Evolutionary conservation across 2,888 invertebrate species (phyloP).

Genomic region (Eulithis prunata): DNA sequence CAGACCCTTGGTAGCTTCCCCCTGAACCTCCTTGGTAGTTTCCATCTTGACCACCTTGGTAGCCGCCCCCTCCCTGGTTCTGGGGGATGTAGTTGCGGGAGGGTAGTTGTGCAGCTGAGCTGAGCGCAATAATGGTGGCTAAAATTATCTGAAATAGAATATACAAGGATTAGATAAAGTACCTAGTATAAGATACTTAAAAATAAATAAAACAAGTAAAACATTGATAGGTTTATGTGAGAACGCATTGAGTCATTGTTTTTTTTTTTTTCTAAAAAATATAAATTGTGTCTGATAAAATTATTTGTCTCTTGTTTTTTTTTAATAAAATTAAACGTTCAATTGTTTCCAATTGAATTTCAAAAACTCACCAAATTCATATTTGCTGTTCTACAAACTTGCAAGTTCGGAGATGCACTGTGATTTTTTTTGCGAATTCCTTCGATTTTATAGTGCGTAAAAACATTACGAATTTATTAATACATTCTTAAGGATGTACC

Average conservation of each 20-base stretch:
- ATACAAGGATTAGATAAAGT: background rate
- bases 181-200: too few species aligned
- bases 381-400: constrained; percentile 36
- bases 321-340: background rate
- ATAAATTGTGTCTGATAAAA: too few species aligned
- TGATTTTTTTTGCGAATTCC: constrained; percentile 41
- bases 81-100: constrained; percentile 63
- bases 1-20: constrained; percentile 19
- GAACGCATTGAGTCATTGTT: too few species aligned
- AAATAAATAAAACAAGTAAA: too few species aligned
- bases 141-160: constrained; percentile 55
- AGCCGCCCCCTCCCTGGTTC: constrained; percentile 30
- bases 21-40: constrained; percentile 14
- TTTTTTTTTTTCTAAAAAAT: too few species aligned
- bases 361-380: constrained; percentile 63
- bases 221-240: too few species aligned
- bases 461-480: constrained; percentile 50
- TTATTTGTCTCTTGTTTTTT: background rate
- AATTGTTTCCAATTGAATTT: background rate
- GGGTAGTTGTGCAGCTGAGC: constrained; percentile 62
- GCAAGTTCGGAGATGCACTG: constrained; percentile 54
- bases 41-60: constrained; percentile 18
- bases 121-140: constrained; percentile 51
- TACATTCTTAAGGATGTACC: constrained; percentile 43
- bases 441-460: constrained; percentile 62